Evolutionary conservation across 2,113 vertebrate genomes (phyloP).

Genomic region (Rana temporaria): DNA sequence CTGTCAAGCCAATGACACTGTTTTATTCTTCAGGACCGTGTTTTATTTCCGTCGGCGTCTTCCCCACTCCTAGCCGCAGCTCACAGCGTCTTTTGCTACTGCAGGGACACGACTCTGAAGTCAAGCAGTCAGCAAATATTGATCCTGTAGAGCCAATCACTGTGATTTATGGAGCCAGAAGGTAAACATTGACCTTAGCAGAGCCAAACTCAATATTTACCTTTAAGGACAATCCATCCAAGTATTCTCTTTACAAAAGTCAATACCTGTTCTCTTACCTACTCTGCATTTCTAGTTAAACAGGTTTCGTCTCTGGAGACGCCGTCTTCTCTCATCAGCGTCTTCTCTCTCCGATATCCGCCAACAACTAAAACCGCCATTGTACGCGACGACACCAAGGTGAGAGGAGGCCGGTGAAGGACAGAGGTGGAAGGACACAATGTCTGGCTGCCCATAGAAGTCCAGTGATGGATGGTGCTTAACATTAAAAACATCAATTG

Average conservation of each 20-base stretch:
- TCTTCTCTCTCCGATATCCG: neutral
- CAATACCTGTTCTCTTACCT: constrained; percentile 56
- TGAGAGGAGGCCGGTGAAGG: neutral
- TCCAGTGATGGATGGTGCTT: no score
- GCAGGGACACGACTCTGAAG: constrained; percentile 52
- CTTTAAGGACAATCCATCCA: constrained; percentile 58
- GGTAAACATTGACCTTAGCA: constrained; percentile 58
- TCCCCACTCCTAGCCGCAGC: constrained; percentile 22
- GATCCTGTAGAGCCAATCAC: constrained; percentile 56
- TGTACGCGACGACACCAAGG: neutral
- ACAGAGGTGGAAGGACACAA: no score
- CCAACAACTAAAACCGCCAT: neutral
- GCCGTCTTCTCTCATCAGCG: neutral
- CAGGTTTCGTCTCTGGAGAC: constrained; percentile 53
- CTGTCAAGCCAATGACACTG: neutral
- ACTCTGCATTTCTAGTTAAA: constrained; percentile 58
- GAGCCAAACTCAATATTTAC: constrained; percentile 59
- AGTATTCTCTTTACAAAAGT: constrained; percentile 56
- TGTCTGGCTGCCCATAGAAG: no score
- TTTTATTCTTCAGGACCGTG: constrained; percentile 7
- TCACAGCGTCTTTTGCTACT: constrained; percentile 42
- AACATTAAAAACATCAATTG: no score
- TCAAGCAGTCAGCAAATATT: constrained; percentile 58
- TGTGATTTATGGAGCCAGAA: constrained; percentile 57
- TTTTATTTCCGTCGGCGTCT: neutral